A percentile compares a stretch with the other conserved stretches of the same genome.
Conservation (phyloP, 2,113 vertebrate genomes). For the Ceuthmochares aereus region DNA sequence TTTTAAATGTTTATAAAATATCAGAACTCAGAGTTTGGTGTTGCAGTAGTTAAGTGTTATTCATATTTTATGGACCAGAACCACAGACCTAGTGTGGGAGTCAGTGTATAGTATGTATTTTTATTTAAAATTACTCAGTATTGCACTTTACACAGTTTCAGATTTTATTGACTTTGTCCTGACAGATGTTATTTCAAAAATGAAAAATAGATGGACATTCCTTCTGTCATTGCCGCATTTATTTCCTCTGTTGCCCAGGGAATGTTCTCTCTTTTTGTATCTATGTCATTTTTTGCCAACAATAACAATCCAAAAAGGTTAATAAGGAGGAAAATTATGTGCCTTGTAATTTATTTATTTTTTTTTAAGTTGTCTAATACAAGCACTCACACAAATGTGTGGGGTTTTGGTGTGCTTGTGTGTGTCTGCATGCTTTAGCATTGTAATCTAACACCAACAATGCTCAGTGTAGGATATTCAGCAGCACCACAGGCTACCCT, state of each 20-base stretch:
- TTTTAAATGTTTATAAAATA: neutral
- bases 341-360: neutral
- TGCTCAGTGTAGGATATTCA: neutral
- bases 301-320: neutral
- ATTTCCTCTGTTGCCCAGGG: neutral
- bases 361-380: neutral
- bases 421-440: neutral
- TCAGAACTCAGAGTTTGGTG: neutral
- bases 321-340: neutral
- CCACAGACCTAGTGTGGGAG: accelerated
- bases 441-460: neutral
- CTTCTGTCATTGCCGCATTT: neutral
- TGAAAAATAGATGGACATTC: accelerated
- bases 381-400: neutral
- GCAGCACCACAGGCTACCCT: neutral
- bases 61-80: neutral
- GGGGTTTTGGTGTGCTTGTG: neutral
- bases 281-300: neutral
- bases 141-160: neutral
- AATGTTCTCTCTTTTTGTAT: neutral
- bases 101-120: neutral
- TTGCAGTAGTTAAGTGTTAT: neutral
- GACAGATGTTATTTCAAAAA: neutral
- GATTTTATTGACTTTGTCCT: neutral
- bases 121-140: neutral